Evolutionary conservation across 2,113 vertebrate genomes (phyloP).

Genomic region (Neotragus pygmaeus): DNA sequence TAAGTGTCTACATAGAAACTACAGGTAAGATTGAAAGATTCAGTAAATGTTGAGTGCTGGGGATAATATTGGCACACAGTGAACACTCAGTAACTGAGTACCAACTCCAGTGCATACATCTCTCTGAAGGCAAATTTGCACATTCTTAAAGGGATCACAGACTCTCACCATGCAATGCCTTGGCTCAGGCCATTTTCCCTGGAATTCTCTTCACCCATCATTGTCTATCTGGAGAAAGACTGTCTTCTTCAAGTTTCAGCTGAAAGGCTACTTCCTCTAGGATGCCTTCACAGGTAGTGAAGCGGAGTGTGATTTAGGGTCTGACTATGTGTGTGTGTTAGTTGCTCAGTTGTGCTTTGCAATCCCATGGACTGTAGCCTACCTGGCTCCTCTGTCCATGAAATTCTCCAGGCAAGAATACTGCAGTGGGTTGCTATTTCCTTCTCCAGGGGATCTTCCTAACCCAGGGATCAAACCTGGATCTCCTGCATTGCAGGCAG

Average conservation of each 20-base stretch:
- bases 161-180: background rate
- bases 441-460: background rate
- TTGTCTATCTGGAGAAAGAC: background rate
- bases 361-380: background rate
- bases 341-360: background rate
- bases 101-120: background rate
- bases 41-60: background rate
- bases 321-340: background rate
- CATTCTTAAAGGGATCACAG: background rate
- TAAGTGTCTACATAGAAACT: background rate
- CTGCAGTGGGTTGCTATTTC: background rate
- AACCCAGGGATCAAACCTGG: background rate
- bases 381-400: background rate
- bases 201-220: background rate
- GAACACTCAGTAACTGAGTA: slow-evolving; percentile 30
- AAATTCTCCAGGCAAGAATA: background rate
- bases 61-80: background rate
- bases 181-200: background rate
- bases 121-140: background rate
- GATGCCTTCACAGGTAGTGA: background rate
- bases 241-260: background rate
- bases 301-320: background rate
- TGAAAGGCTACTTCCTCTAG: background rate
- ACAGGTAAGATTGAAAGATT: background rate
- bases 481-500: background rate